Base-by-base conservation (phyloP, 2,113 vertebrate genomes). In the Cyanoliseus patagonus region DNA sequence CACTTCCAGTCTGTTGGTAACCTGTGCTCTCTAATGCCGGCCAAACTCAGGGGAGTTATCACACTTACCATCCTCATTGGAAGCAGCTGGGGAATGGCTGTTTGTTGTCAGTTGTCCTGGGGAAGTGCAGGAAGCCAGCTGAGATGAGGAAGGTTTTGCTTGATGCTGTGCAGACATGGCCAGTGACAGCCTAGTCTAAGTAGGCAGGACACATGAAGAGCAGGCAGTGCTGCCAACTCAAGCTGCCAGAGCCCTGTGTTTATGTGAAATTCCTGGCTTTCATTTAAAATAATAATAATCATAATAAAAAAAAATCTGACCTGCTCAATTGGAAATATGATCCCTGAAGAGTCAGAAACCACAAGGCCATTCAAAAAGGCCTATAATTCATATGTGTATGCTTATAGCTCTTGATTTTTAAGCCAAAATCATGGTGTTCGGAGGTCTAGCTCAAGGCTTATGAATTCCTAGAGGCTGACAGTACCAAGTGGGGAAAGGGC, bases 201-300 rank as follows among this genome's bases (percentile, higher is more conserved):
- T 31, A 94, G 83, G n/a, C 69, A 93, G 80, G 72, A 86, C 77
- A 46, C 42, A 82, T 4, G n/a, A 72, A 84, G 35, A 64, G 44
- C 0, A 1, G 86, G 64, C 90, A 91, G 12, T 0, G 1, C 62
- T 92, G 86, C 86, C 90, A 96, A 9, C 39, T 75, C 61, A 17
- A 64, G 92, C 90, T 96, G 90, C 86, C 86, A 93, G 86, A 92
- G 93, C 77, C 44, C 73, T 82, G 73, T 59, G 63, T 93, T 96
- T 90, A 88, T 94, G 88, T 84, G 76, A 90, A 92, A 90, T 78
- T 82, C 88, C 82, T 94, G 80, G 95, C 95, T 96, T 95, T 97
- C 69, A 52, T 93, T 90, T 94, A 87, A 95, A 95, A 92, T 96
- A 96, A 95, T 95, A 90, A 95, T 86, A 72, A 95, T 82, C 37